These are phyloP conservation scores for Neoniphon sammara DNA, from an alignment of 2,797 vertebrate species.

Conservation along the genomic window DNA sequence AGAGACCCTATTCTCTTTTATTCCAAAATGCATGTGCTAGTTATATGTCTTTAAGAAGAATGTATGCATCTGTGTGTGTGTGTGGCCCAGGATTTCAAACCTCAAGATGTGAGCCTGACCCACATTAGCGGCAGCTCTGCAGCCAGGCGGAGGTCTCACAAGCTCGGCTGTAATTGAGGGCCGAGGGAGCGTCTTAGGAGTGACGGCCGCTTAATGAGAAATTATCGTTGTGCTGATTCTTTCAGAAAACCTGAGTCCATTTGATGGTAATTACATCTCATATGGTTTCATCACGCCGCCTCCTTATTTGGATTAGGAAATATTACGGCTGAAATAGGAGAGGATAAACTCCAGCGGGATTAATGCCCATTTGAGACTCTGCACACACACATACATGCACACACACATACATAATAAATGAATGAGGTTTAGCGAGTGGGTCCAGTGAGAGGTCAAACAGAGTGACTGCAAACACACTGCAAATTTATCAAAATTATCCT, in stretches of 20 bases:
- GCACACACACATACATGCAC: not conserved
- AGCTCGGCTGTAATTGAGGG: constrained; percentile 68
- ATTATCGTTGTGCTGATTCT: constrained; percentile 72
- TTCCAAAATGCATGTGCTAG: constrained; percentile 2
- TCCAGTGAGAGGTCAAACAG: not conserved
- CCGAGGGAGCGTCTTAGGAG: constrained; percentile 60
- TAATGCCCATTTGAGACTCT: constrained; percentile 37
- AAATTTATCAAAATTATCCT: constrained; percentile 19
- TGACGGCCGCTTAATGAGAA: constrained; percentile 76
- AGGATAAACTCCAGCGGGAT: constrained; percentile 60
- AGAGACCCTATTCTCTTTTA: too few species aligned
- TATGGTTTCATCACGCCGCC: constrained; percentile 62
- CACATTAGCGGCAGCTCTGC: constrained; percentile 43
- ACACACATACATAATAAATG: constrained; percentile 20
- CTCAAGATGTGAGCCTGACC: constrained; percentile 44
- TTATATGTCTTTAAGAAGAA: constrained; percentile 22
- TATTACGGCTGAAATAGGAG: constrained; percentile 55
- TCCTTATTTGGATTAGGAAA: constrained; percentile 70
- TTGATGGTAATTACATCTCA: constrained; percentile 73
- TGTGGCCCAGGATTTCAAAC: constrained; percentile 40
- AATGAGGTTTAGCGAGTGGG: constrained; percentile 20
- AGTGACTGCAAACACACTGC: not conserved
- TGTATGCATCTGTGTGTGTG: constrained; percentile 29
- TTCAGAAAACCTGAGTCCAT: constrained; percentile 61
- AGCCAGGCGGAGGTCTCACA: constrained; percentile 58